Base-by-base conservation (phyloP, 2,797 vertebrate genomes). In the Lutjanus campechanus region DNA sequence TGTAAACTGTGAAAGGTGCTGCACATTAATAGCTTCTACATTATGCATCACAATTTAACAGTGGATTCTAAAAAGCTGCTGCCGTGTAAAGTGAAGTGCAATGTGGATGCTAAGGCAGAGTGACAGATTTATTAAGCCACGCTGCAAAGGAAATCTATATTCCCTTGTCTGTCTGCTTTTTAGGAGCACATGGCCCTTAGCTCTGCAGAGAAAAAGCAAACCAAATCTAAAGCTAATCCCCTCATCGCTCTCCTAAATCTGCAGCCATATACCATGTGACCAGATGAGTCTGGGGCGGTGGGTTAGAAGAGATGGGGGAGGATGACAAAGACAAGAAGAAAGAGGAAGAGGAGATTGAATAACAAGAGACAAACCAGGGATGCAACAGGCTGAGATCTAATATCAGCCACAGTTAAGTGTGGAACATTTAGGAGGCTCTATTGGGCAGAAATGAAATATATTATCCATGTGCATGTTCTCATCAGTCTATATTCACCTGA, bases 211-310 rank as follows among this genome's bases (percentile, higher is more conserved):
- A 83, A 80, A 79, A 76, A 82, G 50, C 69, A 89, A 91, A 84
- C 56, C 50, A 89, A 89, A 90, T 90, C 89, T 86, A 55, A 76
- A 84, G 64, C 67, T 93, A 92, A 95, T 95, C 93, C 85, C 70
- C 79, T 89, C 88, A 82, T 88, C 82, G 55, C 73, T 83, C 85
- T 70, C 63, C 17, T 77, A 77, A 92, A 90, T 82, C 88, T 89
- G 75, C 87, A 91, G 90, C 80, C 69, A 68, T 20, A 66, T 80
- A 88, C 71, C 61, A 68, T 69, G 69, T 79, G 85, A 82, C 55
- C 79, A 69, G 62, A 82, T 16, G 44, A 62, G 71, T 12, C 69
- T 56, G 44, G 13, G 54, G 36, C 22, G 44, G 59, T 36, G 41
- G 11, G 29, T 13, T 8, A 50, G 55, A 54, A 9, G 11, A 49